Evolutionary conservation across 92 coral and sea anemone genomes (phyloP).

Genomic region (Meandrina meandrites): DNA sequence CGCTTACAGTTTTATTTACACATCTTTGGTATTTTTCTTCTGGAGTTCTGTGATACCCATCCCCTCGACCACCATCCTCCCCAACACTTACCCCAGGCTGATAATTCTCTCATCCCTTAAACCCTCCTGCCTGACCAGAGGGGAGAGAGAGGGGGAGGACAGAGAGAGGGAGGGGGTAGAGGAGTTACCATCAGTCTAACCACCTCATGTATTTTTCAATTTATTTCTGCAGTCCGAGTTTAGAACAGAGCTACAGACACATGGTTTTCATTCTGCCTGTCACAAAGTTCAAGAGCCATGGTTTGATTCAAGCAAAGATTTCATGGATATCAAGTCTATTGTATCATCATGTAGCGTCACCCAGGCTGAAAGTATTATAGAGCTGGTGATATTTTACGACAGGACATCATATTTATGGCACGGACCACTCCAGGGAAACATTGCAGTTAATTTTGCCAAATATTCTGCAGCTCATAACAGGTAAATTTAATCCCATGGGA

Average conservation of each 20-base stretch:
- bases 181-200: no score
- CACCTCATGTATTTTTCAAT: no score
- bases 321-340: constrained; percentile 20
- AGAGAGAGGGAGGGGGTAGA: no score
- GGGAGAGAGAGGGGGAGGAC: no score
- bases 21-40: no score
- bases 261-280: constrained; percentile 53
- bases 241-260: constrained; percentile 7
- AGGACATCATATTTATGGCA: constrained; percentile 66
- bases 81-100: no score
- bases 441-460: constrained; percentile 2
- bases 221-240: constrained; percentile 31
- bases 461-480: constrained; percentile 44
- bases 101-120: no score
- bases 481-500: background rate
- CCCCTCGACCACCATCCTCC: no score
- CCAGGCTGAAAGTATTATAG: constrained; percentile 21
- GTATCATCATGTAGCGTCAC: constrained; percentile 23
- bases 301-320: constrained; percentile 36
- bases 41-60: no score
- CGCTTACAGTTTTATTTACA: no score
- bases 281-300: constrained; percentile 64
- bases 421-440: constrained; percentile 46
- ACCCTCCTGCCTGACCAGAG: no score
- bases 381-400: constrained; percentile 62